These are phyloP conservation scores for Parauchenoglanis punctatus DNA, from an alignment of 2,797 vertebrate genomes.

Conservation along the genomic window DNA sequence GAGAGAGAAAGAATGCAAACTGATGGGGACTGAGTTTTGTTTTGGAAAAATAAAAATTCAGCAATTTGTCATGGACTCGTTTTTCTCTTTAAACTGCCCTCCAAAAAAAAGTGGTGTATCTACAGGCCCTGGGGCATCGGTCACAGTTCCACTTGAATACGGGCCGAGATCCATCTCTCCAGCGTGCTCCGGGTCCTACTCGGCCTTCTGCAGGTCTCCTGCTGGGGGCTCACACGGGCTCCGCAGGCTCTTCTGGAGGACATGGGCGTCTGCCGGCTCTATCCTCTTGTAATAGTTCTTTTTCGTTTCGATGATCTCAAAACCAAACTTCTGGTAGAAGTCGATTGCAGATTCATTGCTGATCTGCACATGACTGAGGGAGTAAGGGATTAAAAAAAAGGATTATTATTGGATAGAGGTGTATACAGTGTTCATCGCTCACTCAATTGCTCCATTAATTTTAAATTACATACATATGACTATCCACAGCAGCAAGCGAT, in stretches of 20 bases:
- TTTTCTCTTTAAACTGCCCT: constrained; percentile 79
- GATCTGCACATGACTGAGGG: constrained; percentile 95
- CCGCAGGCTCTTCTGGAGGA: constrained; percentile 98
- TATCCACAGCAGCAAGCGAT: not conserved
- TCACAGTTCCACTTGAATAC: constrained; percentile 80
- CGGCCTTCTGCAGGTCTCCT: constrained; percentile 93
- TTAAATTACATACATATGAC: no score
- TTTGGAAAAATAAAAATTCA: constrained; percentile 76
- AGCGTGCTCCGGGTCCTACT: constrained; percentile 76
- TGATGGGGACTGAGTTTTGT: constrained; percentile 61
- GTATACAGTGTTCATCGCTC: not conserved
- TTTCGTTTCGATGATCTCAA: constrained; percentile 99
- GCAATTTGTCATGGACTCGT: constrained; percentile 75
- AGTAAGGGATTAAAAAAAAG: not conserved
- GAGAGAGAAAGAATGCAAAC: constrained; percentile 64
- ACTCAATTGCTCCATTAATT: not conserved
- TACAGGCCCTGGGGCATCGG: constrained; percentile 76
- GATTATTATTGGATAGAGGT: not conserved
- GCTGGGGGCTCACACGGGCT: constrained; percentile 86
- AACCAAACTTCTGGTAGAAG: constrained; percentile 98
- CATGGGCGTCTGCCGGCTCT: constrained; percentile 98
- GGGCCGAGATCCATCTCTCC: constrained; percentile 84
- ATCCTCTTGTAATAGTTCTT: constrained; percentile 99
- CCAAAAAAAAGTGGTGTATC: constrained; percentile 79
- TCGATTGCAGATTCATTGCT: constrained; percentile 99